Percentiles rank a stretch among this genome's conserved stretches.
These are phyloP conservation scores for Anhinga rufa DNA, from an alignment of 2,113 vertebrate species.

Conservation along the genomic window DNA sequence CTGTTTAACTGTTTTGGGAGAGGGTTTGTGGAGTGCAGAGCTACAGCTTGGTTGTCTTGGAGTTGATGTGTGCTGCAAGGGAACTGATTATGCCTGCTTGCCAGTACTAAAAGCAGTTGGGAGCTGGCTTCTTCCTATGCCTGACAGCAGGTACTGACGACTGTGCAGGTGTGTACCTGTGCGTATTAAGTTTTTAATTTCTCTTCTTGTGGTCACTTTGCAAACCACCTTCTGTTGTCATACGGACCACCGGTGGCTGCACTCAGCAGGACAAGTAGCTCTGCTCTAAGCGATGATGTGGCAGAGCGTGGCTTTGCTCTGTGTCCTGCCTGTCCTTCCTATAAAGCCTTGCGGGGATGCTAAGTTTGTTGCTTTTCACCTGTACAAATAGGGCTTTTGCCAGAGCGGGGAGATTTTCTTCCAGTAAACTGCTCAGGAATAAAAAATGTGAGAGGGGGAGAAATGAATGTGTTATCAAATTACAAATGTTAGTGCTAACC, in stretches of 20 bases:
- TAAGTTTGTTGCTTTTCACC: neutral
- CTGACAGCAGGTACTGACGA: neutral
- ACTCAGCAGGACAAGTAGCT: neutral
- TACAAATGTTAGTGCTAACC: neutral
- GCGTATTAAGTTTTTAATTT: neutral
- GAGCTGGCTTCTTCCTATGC: neutral
- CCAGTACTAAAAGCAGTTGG: neutral
- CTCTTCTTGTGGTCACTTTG: neutral
- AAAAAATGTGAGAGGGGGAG: neutral
- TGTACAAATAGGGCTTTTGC: neutral
- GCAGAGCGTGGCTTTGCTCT: neutral
- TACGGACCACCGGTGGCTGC: neutral
- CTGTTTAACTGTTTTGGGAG: neutral
- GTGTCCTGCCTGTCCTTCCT: neutral
- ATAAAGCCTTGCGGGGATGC: neutral
- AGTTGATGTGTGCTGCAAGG: neutral
- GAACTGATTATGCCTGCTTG: neutral
- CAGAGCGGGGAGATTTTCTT: neutral
- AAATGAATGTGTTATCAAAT: neutral
- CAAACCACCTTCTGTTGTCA: neutral
- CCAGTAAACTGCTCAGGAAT: neutral
- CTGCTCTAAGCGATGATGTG: neutral
- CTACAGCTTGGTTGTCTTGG: neutral
- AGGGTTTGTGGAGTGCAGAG: neutral
- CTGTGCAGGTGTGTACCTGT: neutral